These are phyloP conservation scores for Camelus dromedarius DNA, from an alignment of 2,113 vertebrate genomes.

Conservation along the genomic window DNA sequence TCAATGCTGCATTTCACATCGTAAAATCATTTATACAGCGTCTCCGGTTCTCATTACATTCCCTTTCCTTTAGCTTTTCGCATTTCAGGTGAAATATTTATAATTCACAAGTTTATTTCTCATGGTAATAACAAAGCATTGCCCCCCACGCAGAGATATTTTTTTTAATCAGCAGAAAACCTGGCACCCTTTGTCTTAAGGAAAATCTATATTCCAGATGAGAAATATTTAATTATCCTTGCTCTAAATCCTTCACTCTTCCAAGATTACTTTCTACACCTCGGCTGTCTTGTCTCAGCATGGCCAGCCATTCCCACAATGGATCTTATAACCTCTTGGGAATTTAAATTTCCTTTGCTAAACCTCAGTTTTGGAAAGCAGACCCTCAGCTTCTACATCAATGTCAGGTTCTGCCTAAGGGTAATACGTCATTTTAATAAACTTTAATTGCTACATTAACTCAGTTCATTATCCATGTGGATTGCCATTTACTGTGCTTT, in stretches of 20 bases:
- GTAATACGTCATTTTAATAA: constrained; percentile 68
- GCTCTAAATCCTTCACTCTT: neutral
- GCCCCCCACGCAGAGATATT: neutral
- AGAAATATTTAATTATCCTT: constrained; percentile 12
- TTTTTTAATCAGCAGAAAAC: constrained; percentile 60
- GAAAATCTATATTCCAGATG: neutral
- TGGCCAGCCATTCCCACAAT: neutral
- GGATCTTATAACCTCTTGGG: neutral
- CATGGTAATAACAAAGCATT: constrained; percentile 44
- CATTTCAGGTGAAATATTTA: constrained; percentile 11
- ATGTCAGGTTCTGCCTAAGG: constrained; percentile 37
- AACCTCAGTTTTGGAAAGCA: constrained; percentile 12
- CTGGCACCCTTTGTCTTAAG: constrained; percentile 19
- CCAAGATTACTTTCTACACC: constrained; percentile 37
- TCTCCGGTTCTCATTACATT: neutral
- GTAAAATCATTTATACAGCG: neutral
- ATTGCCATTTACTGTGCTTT: constrained; percentile 57
- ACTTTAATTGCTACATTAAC: constrained; percentile 75
- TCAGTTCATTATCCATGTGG: constrained; percentile 62
- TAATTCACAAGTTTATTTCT: constrained; percentile 6
- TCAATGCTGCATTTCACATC: neutral
- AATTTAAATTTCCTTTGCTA: constrained; percentile 55
- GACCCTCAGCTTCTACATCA: constrained; percentile 51
- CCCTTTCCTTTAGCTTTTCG: neutral
- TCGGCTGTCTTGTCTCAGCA: neutral